Base-by-base conservation (phyloP, 2,888 invertebrate species). In the Sarcophaga carnaria region DNA sequence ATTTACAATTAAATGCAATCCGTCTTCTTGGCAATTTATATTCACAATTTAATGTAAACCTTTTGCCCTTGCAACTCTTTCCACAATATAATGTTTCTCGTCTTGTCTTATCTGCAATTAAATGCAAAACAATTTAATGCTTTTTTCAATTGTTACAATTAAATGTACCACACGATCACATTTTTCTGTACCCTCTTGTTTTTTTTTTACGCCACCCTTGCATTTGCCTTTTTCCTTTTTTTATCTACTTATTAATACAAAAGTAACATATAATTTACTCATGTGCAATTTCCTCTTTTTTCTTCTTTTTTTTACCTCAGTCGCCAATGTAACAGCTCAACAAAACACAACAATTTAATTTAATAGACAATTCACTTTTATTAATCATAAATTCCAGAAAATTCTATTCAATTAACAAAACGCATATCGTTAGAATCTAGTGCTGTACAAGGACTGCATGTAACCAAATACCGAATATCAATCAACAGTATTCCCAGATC, bases 11-110 rank as follows among this genome's bases (percentile, higher is more conserved):
- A 22, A 59, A 72, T 72, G 72, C n/a, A 72, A 72, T n/a, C 45
- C 45, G 37, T 49, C n/a, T 45, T n/a, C 69, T 47, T n/a, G 37
- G 47, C 47, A 45, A 14, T 54, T 11, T 54, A 54, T 54, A 54
- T 54, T 66, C 22, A 47, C 69, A 64, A 76, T 64, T 76, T 17
- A 64, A 76, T 67, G 67, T 45, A 25, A 69, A 69, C 14, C 54
- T 76, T 25, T 45, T 69, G 17, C 59, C 45, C 60, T 59, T 67
- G 17, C n/a, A 54, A 37, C 59, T 17, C 22, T 60, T 72, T 72
- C 69, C 22, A 79, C 70, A 70, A 70, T 79, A 63, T 63, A 70
- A 70, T 79, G 70, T 63, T 47, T 74, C 6, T 10, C 12, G 74
- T 79, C 14, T 69, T n/a, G n/a, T n/a, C n/a, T n/a, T n/a, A n/a